Evolutionary conservation across 2,113 vertebrate species (phyloP).

Genomic region (Pteruthius melanotis): DNA sequence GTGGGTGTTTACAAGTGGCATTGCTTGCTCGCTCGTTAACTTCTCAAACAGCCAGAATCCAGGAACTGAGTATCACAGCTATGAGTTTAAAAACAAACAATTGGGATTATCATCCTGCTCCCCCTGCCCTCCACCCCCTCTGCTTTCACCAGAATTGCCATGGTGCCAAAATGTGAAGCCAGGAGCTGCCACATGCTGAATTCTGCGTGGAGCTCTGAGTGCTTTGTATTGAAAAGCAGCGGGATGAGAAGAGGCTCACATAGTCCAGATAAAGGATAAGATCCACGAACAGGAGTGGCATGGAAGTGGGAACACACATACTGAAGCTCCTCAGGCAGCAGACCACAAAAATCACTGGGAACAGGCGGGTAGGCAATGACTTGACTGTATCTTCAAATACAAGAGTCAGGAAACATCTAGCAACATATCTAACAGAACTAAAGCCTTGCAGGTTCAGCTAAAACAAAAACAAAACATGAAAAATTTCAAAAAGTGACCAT

Average conservation of each 20-base stretch:
- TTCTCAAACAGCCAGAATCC: background rate
- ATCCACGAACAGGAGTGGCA: background rate
- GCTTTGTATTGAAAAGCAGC: accelerated
- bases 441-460: background rate
- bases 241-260: background rate
- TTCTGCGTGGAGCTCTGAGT: background rate
- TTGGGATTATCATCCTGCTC: background rate
- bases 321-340: background rate
- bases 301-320: accelerated
- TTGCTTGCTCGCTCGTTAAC: background rate
- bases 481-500: background rate
- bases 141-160: accelerated
- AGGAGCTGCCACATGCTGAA: background rate
- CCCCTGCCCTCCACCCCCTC: accelerated
- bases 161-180: background rate
- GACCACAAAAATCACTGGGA: background rate
- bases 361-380: background rate
- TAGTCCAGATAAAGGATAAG: background rate
- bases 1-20: background rate
- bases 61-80: background rate
- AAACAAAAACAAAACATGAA: background rate
- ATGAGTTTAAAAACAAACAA: background rate
- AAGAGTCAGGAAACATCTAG: background rate
- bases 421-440: background rate
- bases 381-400: background rate